Evolutionary conservation across 2,888 invertebrate species (phyloP).

Genomic region (Synergus itoensis): DNA sequence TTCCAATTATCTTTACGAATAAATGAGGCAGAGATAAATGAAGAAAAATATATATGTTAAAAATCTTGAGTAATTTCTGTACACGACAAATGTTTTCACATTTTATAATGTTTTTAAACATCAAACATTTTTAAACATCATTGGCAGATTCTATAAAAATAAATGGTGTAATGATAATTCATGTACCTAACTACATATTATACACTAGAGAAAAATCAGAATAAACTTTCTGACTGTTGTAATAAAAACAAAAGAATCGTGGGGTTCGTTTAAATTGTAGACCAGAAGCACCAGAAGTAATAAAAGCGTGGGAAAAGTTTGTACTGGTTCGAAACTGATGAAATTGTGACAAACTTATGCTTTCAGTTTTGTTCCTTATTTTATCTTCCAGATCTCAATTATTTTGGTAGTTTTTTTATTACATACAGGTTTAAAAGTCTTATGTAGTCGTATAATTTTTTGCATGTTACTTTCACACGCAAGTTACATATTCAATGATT

Average conservation of each 20-base stretch:
- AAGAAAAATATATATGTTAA: not conserved
- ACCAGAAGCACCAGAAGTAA: conserved; percentile 11
- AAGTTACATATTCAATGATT: not conserved
- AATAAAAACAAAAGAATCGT: conserved; percentile 29
- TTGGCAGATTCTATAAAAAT: not conserved
- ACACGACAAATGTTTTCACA: not conserved
- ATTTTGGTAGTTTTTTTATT: not conserved
- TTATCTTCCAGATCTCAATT: not conserved
- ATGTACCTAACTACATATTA: not conserved
- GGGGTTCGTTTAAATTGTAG: conserved; percentile 14
- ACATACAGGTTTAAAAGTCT: not conserved
- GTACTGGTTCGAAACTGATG: not conserved
- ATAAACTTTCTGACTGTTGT: not conserved
- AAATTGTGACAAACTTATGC: not conserved
- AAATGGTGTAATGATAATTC: conserved; percentile 7
- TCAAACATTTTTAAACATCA: not conserved
- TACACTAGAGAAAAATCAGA: conserved; percentile 1
- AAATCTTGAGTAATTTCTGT: too few relatives aligned
- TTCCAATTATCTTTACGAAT: not conserved
- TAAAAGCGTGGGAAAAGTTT: conserved; percentile 30
- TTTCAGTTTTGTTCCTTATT: not conserved
- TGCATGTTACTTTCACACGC: not conserved
- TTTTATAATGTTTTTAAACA: not conserved
- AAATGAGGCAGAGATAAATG: not conserved
- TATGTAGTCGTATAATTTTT: not conserved